Percentiles rank a stretch among this genome's conserved stretches.
These are phyloP conservation scores for Pocota personata DNA, from an alignment of 2,888 invertebrate species.

Conservation along the genomic window DNA sequence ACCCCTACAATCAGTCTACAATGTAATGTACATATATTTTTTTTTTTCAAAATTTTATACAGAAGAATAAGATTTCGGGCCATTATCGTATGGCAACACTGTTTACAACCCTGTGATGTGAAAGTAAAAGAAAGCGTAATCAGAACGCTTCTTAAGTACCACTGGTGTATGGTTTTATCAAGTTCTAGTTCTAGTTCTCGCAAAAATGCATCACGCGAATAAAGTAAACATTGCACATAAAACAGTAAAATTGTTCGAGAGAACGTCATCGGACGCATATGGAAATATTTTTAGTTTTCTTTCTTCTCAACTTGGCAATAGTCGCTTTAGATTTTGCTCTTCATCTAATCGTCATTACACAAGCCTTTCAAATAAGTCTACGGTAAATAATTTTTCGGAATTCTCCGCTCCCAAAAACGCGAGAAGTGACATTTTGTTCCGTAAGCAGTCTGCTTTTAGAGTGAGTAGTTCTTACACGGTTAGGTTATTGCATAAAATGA, in stretches of 20 bases:
- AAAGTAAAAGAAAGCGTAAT: neutral
- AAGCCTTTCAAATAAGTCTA: constrained; percentile 68
- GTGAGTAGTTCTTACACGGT: neutral
- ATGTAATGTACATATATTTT: too few species aligned
- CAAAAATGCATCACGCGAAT: neutral
- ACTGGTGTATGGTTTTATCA: neutral
- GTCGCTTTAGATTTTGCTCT: constrained; percentile 62
- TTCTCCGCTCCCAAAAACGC: neutral
- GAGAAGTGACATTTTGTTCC: neutral
- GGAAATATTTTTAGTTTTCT: constrained; percentile 63
- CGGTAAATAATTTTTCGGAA: constrained; percentile 8
- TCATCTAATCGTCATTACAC: constrained; percentile 59
- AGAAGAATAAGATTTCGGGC: too few species aligned
- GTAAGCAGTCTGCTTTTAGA: neutral
- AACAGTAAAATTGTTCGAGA: constrained; percentile 9
- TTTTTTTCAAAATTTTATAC: too few species aligned
- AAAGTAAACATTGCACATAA: constrained; percentile 39
- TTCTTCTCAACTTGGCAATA: constrained; percentile 66
- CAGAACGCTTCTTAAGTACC: neutral
- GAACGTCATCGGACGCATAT: constrained; percentile 37
- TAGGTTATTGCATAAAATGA: constrained; percentile 78
- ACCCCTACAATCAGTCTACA: too few species aligned
- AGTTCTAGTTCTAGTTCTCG: neutral
- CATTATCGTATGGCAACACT: too few species aligned
- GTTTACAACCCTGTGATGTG: neutral